A percentile compares a stretch with the other conserved stretches of the same genome.
phyloP scores from a whole-genome alignment of 2,113 vertebrate genomes.

The Hypocryptadius cinnamomeus region DNA sequence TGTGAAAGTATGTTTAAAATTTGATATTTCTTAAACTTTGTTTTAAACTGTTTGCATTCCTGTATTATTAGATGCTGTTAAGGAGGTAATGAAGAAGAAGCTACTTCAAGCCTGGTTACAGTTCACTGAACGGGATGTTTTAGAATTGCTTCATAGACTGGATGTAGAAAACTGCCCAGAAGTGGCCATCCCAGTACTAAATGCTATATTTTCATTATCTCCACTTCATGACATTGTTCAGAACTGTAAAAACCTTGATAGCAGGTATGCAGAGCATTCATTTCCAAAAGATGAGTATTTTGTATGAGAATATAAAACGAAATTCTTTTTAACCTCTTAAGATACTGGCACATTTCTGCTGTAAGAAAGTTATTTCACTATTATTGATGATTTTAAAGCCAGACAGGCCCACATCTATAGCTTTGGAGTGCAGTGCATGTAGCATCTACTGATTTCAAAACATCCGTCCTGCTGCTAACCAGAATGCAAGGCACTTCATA shows the following conservation, averaged over 20 bases:
- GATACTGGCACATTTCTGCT: not conserved
- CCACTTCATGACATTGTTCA: conserved; percentile 71
- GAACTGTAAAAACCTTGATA: conserved; percentile 68
- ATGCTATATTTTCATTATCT: conserved; percentile 74
- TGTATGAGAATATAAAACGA: not conserved
- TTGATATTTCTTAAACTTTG: not conserved
- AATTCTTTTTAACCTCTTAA: not conserved
- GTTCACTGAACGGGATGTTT: conserved; percentile 75
- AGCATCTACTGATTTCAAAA: not conserved
- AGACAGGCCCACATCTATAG: not conserved
- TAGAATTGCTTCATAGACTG: conserved; percentile 86
- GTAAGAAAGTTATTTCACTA: not conserved
- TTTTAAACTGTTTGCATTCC: not conserved
- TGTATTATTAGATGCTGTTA: conserved; percentile 76
- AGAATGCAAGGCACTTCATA: not conserved
- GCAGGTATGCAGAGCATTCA: conserved; percentile 68
- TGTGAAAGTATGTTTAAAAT: not conserved
- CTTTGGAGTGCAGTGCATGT: not conserved
- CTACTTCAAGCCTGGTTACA: conserved; percentile 85
- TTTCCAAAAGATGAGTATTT: not conserved
- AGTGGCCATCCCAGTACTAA: conserved; percentile 76
- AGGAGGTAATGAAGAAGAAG: conserved; percentile 75
- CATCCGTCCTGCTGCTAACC: not conserved
- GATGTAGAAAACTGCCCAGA: conserved; percentile 92
- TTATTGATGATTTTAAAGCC: not conserved